phyloP scores from a whole-genome alignment of 2,797 vertebrate species.

The Chanos chanos region DNA sequence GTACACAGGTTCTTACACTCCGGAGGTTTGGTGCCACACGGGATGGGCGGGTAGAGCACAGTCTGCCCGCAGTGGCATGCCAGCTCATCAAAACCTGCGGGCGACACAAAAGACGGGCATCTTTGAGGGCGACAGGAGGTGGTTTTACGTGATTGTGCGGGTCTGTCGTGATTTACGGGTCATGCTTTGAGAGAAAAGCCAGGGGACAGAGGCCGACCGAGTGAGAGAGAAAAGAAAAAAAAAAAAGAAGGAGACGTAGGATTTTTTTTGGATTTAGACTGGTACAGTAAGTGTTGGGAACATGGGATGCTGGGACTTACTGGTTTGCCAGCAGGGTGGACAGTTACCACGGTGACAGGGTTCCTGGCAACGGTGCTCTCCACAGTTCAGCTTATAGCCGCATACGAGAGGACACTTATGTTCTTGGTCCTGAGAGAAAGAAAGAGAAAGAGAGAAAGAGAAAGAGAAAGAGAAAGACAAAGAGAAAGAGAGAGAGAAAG shows the following conservation, averaged over 20 bases:
- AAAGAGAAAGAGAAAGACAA: too few relatives aligned
- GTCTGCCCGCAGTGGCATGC: slow-evolving; percentile 91
- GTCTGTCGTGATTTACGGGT: too few relatives aligned
- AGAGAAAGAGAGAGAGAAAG: too few relatives aligned
- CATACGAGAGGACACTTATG: slow-evolving; percentile 93
- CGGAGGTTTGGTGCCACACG: slow-evolving; percentile 93
- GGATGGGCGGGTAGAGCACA: slow-evolving; percentile 89
- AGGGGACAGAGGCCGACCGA: not conserved
- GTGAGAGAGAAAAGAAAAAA: too few relatives aligned
- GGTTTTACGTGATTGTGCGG: too few relatives aligned
- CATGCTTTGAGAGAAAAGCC: too few relatives aligned
- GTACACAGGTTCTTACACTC: slow-evolving; percentile 92
- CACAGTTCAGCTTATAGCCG: slow-evolving; percentile 93
- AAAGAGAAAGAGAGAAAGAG: not conserved
- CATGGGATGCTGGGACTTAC: slow-evolving; percentile 69
- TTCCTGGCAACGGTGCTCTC: slow-evolving; percentile 94
- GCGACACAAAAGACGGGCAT: not conserved
- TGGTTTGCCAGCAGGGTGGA: slow-evolving; percentile 96
- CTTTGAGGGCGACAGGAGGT: too few relatives aligned
- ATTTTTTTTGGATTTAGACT: not conserved
- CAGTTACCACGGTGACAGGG: slow-evolving; percentile 95
- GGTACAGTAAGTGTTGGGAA: not conserved
- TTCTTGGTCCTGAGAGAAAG: slow-evolving; percentile 73
- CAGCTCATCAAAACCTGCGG: slow-evolving; percentile 92
- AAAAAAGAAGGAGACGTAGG: not conserved